These are phyloP conservation scores for Myotis myotis DNA, from an alignment of 2,797 vertebrate species.

Conservation along the genomic window DNA sequence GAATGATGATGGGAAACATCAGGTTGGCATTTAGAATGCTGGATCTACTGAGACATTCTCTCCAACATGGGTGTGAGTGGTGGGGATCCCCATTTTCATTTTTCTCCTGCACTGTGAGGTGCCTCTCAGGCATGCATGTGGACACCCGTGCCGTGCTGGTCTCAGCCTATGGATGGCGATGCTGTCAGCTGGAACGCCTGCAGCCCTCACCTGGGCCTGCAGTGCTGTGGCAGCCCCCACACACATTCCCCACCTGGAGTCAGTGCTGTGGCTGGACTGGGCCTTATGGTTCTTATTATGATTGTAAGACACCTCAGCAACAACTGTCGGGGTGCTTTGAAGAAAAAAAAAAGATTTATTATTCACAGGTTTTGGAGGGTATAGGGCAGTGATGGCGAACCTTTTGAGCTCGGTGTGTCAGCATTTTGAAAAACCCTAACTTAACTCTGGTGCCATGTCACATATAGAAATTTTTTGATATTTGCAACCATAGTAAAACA, in stretches of 20 bases:
- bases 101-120: neutral
- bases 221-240: too few species aligned
- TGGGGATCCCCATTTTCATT: fast-evolving
- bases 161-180: neutral
- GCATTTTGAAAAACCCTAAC: too few species aligned
- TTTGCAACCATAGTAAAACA: too few species aligned
- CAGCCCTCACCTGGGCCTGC: neutral
- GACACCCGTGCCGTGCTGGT: neutral
- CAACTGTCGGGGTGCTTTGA: neutral
- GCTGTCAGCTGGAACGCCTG: neutral
- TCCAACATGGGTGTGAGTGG: fast-evolving
- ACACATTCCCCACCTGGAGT: neutral
- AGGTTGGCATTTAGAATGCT: neutral
- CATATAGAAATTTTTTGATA: too few species aligned
- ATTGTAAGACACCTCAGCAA: neutral
- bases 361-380: neutral
- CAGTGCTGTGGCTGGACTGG: neutral
- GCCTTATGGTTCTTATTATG: neutral
- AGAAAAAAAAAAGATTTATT: neutral
- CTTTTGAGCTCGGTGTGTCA: too few species aligned
- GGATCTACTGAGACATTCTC: neutral
- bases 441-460: too few species aligned
- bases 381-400: neutral
- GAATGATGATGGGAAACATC: neutral
- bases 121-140: neutral